These are phyloP conservation scores for Notiomystis cincta DNA, from an alignment of 2,113 vertebrate species.

Conservation along the genomic window DNA sequence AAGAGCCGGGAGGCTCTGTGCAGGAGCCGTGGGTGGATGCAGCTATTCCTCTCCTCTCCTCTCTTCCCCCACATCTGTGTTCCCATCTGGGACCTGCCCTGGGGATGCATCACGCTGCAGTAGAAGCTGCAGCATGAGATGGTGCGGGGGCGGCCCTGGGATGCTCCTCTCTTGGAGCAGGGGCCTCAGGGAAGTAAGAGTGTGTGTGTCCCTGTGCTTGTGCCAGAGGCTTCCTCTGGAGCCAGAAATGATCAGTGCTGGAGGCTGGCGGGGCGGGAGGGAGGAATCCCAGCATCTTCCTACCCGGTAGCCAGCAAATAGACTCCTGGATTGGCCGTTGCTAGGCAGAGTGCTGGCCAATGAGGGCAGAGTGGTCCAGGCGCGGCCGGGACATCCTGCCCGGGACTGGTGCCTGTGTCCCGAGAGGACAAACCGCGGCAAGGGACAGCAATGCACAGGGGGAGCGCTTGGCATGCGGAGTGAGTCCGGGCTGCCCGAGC, in stretches of 20 bases:
- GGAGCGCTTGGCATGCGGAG: rapidly evolving
- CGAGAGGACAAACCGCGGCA: background rate
- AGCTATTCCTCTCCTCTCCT: background rate
- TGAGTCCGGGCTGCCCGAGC: background rate
- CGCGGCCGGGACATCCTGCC: background rate
- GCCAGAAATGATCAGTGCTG: background rate
- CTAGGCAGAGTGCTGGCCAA: conserved; percentile 18
- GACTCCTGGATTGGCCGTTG: conserved; percentile 4
- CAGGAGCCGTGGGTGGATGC: background rate
- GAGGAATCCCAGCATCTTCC: conserved; percentile 1
- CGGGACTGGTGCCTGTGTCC: background rate
- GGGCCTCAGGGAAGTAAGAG: background rate
- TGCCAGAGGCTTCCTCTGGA: background rate
- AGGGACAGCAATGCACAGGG: background rate
- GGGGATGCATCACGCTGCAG: background rate
- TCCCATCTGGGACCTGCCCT: background rate
- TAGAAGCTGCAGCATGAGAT: background rate
- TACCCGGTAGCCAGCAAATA: background rate
- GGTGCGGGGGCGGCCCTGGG: background rate
- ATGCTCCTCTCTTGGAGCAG: background rate
- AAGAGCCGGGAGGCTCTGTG: background rate
- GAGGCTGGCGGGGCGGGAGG: background rate
- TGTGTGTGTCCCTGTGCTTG: background rate
- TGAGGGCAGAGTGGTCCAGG: background rate
- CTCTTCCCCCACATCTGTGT: background rate